These are phyloP conservation scores for Larimichthys crocea DNA, from an alignment of 2,113 vertebrate genomes.

Conservation along the genomic window DNA sequence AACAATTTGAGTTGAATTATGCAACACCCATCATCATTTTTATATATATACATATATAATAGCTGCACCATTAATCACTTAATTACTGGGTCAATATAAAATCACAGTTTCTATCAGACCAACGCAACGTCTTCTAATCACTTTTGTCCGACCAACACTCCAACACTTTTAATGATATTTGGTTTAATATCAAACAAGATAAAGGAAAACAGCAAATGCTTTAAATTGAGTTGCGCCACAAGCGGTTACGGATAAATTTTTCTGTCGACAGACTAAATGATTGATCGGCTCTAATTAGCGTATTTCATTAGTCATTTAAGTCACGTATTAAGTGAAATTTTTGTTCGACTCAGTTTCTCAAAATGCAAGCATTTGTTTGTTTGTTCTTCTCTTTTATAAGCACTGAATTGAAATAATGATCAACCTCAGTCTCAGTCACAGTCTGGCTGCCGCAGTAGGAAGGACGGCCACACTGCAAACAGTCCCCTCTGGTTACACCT, in stretches of 20 bases:
- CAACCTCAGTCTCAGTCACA: conserved; percentile 1
- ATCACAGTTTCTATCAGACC: background rate
- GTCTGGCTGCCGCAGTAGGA: conserved; percentile 22
- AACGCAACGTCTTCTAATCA: background rate
- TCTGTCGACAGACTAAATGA: background rate
- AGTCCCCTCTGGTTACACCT: conserved; percentile 59
- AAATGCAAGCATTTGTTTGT: background rate
- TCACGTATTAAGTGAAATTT: background rate
- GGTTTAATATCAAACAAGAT: background rate
- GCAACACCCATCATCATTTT: no score
- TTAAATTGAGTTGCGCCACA: no score
- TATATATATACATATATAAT: no score
- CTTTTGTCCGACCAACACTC: background rate
- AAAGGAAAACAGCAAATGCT: background rate
- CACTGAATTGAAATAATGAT: background rate
- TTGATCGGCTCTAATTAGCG: background rate
- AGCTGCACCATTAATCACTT: background rate
- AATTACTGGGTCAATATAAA: background rate
- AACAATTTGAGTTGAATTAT: background rate
- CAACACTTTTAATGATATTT: background rate
- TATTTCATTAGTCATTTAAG: background rate
- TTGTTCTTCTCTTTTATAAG: background rate
- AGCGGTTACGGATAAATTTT: background rate
- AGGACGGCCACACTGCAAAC: conserved; percentile 22
- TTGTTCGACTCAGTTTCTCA: background rate